Conservation (phyloP, 2,113 vertebrate species). For the Lagopus leucura region DNA sequence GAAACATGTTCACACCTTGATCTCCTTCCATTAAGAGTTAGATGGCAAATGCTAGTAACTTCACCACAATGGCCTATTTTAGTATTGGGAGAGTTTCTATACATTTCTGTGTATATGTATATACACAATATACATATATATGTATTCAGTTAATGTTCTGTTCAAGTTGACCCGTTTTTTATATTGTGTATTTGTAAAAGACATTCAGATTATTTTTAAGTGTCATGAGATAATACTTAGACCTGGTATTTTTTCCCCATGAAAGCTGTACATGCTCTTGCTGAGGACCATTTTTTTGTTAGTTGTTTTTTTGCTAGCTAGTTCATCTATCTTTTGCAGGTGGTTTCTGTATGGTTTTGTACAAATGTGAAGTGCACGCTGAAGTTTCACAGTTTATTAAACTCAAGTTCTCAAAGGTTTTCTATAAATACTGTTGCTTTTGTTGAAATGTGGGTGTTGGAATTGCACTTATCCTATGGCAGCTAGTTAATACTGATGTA, state of each 20-base stretch:
- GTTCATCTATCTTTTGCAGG: slow-evolving; percentile 31
- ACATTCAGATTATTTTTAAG: slow-evolving; percentile 62
- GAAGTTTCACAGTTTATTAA: slow-evolving; percentile 78
- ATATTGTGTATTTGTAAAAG: slow-evolving; percentile 79
- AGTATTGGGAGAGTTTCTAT: slow-evolving; percentile 67
- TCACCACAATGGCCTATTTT: slow-evolving; percentile 90
- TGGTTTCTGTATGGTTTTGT: slow-evolving; percentile 69
- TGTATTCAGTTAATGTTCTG: slow-evolving; percentile 62
- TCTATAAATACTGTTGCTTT: slow-evolving; percentile 41
- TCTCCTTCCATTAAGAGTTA: slow-evolving; percentile 58
- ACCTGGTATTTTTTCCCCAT: slow-evolving; percentile 41
- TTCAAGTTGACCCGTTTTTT: slow-evolving; percentile 67
- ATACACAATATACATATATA: slow-evolving; percentile 58
- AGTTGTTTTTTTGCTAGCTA: slow-evolving; percentile 30
- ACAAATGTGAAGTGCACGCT: slow-evolving; percentile 65
- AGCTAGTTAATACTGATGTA: slow-evolving; percentile 3
- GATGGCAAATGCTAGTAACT: slow-evolving; percentile 62
- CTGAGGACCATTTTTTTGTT: slow-evolving; percentile 42
- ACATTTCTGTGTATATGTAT: slow-evolving; percentile 60
- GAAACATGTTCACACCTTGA: background rate
- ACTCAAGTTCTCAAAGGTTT: slow-evolving; percentile 69
- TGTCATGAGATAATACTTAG: slow-evolving; percentile 44
- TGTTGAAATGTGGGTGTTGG: slow-evolving; percentile 41
- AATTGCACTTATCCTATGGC: slow-evolving; percentile 13
- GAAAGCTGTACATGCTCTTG: slow-evolving; percentile 24